Percentiles rank a stretch among this genome's conserved stretches.
phyloP scores from a whole-genome alignment of 1,140 invertebrate species.

The Notospermus geniculatus region DNA sequence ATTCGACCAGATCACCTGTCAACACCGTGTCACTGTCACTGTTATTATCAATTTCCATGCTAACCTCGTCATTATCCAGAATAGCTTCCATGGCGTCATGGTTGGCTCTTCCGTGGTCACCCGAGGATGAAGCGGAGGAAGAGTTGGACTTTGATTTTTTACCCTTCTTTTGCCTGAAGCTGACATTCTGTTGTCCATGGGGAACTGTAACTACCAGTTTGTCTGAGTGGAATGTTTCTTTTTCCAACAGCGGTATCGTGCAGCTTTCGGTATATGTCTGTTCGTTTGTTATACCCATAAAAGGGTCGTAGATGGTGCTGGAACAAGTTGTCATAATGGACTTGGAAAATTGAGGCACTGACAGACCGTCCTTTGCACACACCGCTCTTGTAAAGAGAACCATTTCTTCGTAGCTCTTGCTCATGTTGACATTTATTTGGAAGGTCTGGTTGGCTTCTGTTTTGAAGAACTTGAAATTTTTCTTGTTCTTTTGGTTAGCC shows the following conservation, averaged over 20 bases:
- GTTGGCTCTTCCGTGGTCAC: neutral
- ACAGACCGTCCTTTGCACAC: conserved; percentile 8
- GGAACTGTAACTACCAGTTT: conserved; percentile 8
- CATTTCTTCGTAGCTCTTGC: conserved; percentile 10
- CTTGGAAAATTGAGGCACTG: neutral
- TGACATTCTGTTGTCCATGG: conserved; percentile 6
- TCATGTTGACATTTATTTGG: conserved; percentile 9
- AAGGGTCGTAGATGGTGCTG: conserved; percentile 10
- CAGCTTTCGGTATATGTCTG: conserved; percentile 8
- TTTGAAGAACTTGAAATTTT: conserved; percentile 2
- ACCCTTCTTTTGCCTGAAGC: conserved; percentile 8
- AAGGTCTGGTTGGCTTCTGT: conserved; percentile 4
- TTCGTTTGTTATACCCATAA: conserved; percentile 9
- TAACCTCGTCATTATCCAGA: conserved; percentile 9
- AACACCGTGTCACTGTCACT: neutral
- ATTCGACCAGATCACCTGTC: conserved; percentile 9
- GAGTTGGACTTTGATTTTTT: conserved; percentile 5
- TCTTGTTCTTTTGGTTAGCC: neutral
- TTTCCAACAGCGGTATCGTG: conserved; percentile 10
- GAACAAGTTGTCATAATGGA: conserved; percentile 7
- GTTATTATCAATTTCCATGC: conserved; percentile 4
- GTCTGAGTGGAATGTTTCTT: conserved; percentile 9
- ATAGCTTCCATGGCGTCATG: conserved; percentile 11
- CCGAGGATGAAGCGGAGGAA: too few species aligned
- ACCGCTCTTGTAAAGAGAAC: conserved; percentile 10